Base-by-base conservation (phyloP, 2,888 invertebrate species). In the Operophtera brumata region DNA sequence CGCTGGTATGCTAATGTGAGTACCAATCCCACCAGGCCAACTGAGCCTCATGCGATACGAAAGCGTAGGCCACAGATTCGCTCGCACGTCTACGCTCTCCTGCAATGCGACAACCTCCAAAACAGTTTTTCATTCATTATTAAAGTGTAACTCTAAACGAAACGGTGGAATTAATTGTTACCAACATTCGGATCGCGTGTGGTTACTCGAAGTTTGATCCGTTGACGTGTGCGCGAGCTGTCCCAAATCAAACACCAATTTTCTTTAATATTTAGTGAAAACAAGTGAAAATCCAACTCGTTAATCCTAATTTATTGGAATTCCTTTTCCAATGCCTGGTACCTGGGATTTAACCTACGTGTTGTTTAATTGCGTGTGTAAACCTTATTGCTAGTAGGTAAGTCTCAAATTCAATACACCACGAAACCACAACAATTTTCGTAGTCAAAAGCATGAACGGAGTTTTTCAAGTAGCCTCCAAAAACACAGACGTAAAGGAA, bases 1-100 rank as follows among this genome's bases (percentile, higher is more conserved):
- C 84, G 86, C 86, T 88, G 88, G 88, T 86, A 88, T 88, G 89
- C 86, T 86, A 82, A 90, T 88, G 89, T 90, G 86, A 90, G 89
- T 89, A 89, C 78, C 34, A 10, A 25, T 7, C 58, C 58, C 57
- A 59, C 61, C 62, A 59, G 59, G 62, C 39, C 34, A 36, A 32
- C 43, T 14, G 26, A n/a, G 25, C 40, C 14, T 11, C 49, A 30
- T 7, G 13, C 26, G 12, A 47, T 3, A 2, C 20, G 20, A 20
- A 20, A 2, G 20, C 20, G 41, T 13, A 46, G 34, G 47, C 42
- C 14, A 32, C 47, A 36, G 51, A 43, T 46, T 34, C 56, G 44
- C 61, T 51, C 54, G 59, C 61, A 55, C 44, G 57, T 54, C 56
- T 49, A 60, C 62, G 73, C 72, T 78, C 72, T 83, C 75, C 87